Percentiles rank a stretch among this genome's conserved stretches.
These are phyloP conservation scores for Nyctibius grandis DNA, from an alignment of 2,797 vertebrate species.

Conservation along the genomic window DNA sequence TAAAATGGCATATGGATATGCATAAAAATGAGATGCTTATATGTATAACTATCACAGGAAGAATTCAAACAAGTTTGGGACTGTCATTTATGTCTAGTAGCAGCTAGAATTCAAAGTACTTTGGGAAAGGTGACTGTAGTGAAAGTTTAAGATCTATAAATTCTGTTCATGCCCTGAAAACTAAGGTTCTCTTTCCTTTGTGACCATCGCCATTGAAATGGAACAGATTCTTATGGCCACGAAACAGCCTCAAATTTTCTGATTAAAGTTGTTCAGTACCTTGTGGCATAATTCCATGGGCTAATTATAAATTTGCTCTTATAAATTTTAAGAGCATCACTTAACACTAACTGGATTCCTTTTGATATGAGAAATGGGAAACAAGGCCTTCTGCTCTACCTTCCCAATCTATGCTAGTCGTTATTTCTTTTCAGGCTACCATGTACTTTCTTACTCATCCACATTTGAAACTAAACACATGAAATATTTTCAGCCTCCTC, in stretches of 20 bases:
- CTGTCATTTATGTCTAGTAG: neutral
- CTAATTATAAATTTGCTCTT: neutral
- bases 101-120: neutral
- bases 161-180: neutral
- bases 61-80: neutral
- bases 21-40: neutral
- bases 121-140: neutral
- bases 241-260: neutral
- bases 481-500: neutral
- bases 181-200: neutral
- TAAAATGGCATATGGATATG: neutral
- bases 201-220: neutral
- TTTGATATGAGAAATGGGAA: neutral
- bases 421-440: neutral
- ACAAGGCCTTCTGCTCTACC: neutral
- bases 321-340: neutral
- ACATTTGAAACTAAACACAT: neutral
- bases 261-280: neutral
- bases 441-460: neutral
- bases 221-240: neutral
- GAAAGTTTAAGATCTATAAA: neutral
- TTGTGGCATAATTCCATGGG: neutral
- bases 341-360: neutral
- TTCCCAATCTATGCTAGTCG: neutral
- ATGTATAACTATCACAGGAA: neutral